A percentile compares a stretch with the other conserved stretches of the same genome.
phyloP scores from a whole-genome alignment of 2,113 vertebrate genomes.

The Alces alces region DNA sequence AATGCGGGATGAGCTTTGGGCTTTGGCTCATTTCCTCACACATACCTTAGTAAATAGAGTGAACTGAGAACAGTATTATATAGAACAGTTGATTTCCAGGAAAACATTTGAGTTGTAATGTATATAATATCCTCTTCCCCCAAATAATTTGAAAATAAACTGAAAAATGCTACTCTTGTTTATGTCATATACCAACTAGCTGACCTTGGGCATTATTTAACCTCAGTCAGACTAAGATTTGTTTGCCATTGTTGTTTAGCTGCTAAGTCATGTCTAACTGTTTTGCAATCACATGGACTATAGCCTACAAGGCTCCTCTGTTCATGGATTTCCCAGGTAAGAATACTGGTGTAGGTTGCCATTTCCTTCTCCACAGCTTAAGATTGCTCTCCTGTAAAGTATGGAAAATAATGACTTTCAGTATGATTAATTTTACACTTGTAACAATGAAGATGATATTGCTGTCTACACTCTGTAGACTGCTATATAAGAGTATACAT shows the following conservation, averaged over 20 bases:
- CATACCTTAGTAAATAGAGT: background rate
- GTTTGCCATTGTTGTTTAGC: background rate
- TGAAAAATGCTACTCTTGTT: background rate
- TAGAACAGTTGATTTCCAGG: background rate
- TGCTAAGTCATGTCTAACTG: background rate
- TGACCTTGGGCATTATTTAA: background rate
- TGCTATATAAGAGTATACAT: background rate
- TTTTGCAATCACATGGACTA: background rate
- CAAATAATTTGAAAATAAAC: background rate
- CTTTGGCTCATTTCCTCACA: background rate
- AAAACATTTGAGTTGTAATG: background rate
- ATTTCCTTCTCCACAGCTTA: background rate
- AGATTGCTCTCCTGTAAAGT: conserved; percentile 1
- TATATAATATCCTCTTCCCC: background rate
- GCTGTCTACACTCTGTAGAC: background rate
- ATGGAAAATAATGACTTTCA: background rate
- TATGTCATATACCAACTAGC: background rate
- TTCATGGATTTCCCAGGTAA: background rate
- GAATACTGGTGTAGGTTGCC: background rate
- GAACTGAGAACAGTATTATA: background rate
- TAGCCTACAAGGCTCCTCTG: background rate
- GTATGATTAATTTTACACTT: background rate
- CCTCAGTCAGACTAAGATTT: background rate
- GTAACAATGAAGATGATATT: background rate
- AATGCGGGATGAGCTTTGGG: background rate